These are phyloP conservation scores for Triplophysa bombifrons DNA, from an alignment of 2,797 vertebrate species.

Conservation along the genomic window DNA sequence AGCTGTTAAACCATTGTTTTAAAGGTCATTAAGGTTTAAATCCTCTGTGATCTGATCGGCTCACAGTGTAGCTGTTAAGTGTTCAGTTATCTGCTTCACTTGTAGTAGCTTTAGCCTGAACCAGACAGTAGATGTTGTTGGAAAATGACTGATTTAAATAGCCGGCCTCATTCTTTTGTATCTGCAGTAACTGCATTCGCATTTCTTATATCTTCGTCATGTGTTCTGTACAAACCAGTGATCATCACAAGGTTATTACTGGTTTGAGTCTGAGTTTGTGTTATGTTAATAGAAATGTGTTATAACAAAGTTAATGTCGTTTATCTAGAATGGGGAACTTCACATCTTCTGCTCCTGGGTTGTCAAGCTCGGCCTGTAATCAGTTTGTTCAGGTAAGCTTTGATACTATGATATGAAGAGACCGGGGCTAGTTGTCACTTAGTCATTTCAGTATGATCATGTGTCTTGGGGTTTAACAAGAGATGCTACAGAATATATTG, in stretches of 20 bases:
- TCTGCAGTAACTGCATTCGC: not conserved
- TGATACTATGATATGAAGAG: not conserved
- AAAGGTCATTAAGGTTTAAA: constrained; percentile 26
- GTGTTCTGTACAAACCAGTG: constrained; percentile 28
- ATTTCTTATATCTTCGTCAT: constrained; percentile 22
- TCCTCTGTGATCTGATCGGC: constrained; percentile 25
- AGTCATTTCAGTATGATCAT: no score
- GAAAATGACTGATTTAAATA: constrained; percentile 25
- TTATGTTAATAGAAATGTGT: not conserved
- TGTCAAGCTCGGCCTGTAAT: constrained; percentile 62
- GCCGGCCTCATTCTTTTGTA: not conserved
- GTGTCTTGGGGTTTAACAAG: no score
- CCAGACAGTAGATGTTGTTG: not conserved
- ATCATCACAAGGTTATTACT: constrained; percentile 43
- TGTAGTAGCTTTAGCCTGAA: not conserved
- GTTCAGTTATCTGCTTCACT: not conserved
- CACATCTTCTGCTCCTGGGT: constrained; percentile 61
- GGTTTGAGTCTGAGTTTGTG: not conserved
- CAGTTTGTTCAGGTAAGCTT: constrained; percentile 74
- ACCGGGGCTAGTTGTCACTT: no score
- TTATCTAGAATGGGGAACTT: constrained; percentile 78
- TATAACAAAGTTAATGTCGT: not conserved
- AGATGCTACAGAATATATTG: no score
- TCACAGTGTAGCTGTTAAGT: constrained; percentile 24
- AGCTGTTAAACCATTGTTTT: not conserved